Evolutionary conservation across 2,797 vertebrate genomes (phyloP).

Genomic region (Anomalospiza imberbis): DNA sequence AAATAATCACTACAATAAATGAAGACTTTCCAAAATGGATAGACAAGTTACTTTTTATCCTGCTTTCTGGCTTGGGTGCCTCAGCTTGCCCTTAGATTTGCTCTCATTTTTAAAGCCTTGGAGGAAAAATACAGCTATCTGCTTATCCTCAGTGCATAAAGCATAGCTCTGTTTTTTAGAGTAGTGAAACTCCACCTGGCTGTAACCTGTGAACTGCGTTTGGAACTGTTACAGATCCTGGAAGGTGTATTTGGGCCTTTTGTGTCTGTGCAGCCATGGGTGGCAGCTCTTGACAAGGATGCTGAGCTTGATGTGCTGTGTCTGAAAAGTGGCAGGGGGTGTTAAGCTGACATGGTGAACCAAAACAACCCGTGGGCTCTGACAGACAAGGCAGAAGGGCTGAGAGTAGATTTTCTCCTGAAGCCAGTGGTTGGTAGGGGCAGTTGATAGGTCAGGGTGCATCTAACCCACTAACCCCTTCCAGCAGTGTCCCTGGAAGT

Average conservation of each 20-base stretch:
- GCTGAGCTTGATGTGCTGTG: accelerated
- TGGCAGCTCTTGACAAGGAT: background rate
- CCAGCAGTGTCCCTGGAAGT: accelerated
- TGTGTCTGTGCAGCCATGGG: background rate
- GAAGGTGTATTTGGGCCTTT: background rate
- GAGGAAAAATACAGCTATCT: background rate
- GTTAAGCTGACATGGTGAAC: background rate
- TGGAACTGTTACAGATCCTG: background rate
- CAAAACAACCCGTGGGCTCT: background rate
- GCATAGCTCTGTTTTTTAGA: background rate
- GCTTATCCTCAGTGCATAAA: background rate
- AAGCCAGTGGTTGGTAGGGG: background rate
- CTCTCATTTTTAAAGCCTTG: background rate
- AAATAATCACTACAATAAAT: constrained; percentile 60
- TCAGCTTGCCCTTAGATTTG: background rate
- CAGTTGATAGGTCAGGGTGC: background rate
- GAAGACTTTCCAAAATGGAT: constrained; percentile 54
- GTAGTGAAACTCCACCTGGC: background rate
- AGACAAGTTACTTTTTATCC: constrained; percentile 49
- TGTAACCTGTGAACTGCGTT: background rate
- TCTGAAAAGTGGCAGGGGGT: background rate
- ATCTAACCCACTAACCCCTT: background rate
- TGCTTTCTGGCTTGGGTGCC: background rate
- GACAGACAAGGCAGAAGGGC: background rate
- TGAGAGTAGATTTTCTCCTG: background rate